Evolutionary conservation across 1,140 invertebrate species (phyloP).

Genomic region (Drosophila saltans): DNA sequence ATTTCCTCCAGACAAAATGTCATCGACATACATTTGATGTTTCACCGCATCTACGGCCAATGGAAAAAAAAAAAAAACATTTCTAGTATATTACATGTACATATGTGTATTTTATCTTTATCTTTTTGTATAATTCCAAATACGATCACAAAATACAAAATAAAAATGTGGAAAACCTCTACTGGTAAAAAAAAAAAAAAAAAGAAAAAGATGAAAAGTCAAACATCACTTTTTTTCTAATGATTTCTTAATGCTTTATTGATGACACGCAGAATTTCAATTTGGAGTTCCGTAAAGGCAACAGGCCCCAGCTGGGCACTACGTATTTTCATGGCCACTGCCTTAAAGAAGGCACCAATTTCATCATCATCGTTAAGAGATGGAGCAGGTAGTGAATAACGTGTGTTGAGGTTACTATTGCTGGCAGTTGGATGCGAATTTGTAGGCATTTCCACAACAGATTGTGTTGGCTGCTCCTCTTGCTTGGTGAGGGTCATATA

Average conservation of each 20-base stretch:
- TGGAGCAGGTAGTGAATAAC: constrained; percentile 32
- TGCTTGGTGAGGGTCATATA: constrained; percentile 62
- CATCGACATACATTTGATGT: no score
- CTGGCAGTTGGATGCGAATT: constrained; percentile 54
- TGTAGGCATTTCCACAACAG: constrained; percentile 46
- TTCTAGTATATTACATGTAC: background rate
- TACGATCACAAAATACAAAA: constrained; percentile 24
- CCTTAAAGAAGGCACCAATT: constrained; percentile 78
- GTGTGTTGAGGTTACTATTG: constrained; percentile 33
- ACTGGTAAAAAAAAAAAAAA: constrained; percentile 31
- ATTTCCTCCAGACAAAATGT: no score
- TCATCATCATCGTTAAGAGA: constrained; percentile 68
- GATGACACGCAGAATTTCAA: constrained; percentile 75
- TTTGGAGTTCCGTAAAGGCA: constrained; percentile 78
- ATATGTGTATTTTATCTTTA: background rate
- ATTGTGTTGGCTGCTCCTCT: constrained; percentile 54
- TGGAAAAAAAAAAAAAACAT: background rate
- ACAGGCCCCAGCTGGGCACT: constrained; percentile 74
- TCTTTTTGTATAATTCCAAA: constrained; percentile 15
- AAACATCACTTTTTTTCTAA: constrained; percentile 67
- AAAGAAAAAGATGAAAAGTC: constrained; percentile 49
- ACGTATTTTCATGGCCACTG: constrained; percentile 80
- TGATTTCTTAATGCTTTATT: constrained; percentile 73
- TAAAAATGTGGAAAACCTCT: constrained; percentile 22
- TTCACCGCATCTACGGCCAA: no score